phyloP scores from a whole-genome alignment of 2,888 invertebrate genomes.

The Atrina japonica region DNA sequence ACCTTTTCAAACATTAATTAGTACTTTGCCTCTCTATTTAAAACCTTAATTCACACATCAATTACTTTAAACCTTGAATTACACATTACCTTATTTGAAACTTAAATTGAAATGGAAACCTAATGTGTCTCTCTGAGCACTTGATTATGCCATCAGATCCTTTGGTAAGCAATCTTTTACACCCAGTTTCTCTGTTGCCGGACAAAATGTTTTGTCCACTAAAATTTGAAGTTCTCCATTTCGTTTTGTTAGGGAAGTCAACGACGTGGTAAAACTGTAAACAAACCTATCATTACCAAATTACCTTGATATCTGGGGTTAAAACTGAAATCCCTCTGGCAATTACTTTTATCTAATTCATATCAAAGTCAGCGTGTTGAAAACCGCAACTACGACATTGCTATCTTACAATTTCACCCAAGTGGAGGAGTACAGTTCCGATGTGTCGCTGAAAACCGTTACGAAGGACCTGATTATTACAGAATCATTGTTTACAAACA shows the following conservation, averaged over 20 bases:
- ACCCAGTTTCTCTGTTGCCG: not conserved
- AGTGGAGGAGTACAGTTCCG: slow-evolving; percentile 1
- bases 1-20: no score
- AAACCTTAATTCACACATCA: no score
- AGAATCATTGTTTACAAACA: slow-evolving; percentile 45
- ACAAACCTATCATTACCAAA: slow-evolving; percentile 32
- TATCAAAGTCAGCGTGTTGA: not conserved
- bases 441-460: slow-evolving; percentile 12
- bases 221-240: not conserved
- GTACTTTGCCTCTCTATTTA: no score
- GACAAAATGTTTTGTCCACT: not conserved
- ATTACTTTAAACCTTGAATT: no score
- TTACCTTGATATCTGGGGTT: slow-evolving; percentile 16
- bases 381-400: not conserved
- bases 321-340: slow-evolving; percentile 7
- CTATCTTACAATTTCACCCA: slow-evolving; percentile 28
- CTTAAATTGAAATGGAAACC: no score
- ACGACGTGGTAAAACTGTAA: slow-evolving; percentile 8
- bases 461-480: slow-evolving; percentile 7
- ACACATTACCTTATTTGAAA: no score
- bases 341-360: slow-evolving; percentile 23
- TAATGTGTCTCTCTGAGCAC: no score
- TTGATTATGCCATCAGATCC: no score
- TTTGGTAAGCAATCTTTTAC: no score
- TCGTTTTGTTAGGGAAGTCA: not conserved